These are phyloP conservation scores for Polymixis flavicincta DNA, from an alignment of 2,888 invertebrate genomes.

Conservation along the genomic window DNA sequence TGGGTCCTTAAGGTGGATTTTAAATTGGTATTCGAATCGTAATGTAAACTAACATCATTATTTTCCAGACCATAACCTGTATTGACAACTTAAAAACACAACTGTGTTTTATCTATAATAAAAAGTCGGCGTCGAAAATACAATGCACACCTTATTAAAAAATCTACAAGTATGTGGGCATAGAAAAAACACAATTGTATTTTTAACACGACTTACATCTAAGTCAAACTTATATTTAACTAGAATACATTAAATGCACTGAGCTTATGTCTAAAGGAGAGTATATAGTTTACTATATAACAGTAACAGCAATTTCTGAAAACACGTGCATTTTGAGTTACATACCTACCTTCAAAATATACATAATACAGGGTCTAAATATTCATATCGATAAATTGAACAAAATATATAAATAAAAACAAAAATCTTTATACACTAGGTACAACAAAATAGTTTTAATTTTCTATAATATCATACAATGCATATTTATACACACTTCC, in stretches of 20 bases:
- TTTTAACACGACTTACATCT: constrained; percentile 21
- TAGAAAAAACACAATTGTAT: constrained; percentile 17
- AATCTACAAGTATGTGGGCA: not conserved
- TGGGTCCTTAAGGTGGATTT: too few relatives aligned
- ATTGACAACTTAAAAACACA: not conserved
- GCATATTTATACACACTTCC: too few relatives aligned
- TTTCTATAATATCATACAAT: not conserved
- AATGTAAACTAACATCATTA: not conserved
- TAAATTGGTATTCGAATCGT: too few relatives aligned
- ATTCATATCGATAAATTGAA: not conserved
- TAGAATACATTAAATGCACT: constrained; percentile 68
- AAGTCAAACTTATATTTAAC: constrained; percentile 40
- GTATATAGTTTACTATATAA: constrained; percentile 45
- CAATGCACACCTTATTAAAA: constrained; percentile 1
- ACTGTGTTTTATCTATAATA: constrained; percentile 5
- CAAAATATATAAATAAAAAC: constrained; percentile 5
- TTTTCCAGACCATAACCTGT: constrained; percentile 31
- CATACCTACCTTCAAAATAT: constrained; percentile 3
- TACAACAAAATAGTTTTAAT: constrained; percentile 13
- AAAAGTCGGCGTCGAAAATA: constrained; percentile 23
- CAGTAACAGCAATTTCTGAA: constrained; percentile 23
- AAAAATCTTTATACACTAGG: not conserved
- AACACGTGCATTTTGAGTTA: not conserved
- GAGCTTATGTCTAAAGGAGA: constrained; percentile 33
- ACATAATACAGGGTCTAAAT: constrained; percentile 8